Evolutionary conservation across 2,888 invertebrate genomes (phyloP).

Genomic region (Cerastis leucographa): DNA sequence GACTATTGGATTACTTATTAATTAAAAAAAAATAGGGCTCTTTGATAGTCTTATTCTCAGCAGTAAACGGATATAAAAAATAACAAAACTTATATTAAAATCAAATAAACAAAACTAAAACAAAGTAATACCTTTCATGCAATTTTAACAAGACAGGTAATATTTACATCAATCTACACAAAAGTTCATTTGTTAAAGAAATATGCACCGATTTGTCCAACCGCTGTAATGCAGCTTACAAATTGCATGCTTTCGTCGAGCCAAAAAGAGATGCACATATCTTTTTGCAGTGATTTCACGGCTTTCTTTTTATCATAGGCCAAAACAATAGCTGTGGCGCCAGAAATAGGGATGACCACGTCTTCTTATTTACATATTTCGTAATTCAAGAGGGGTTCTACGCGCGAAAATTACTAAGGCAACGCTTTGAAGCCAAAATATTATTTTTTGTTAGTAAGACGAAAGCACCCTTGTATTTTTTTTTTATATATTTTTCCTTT

Average conservation of each 20-base stretch:
- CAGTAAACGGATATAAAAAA: not conserved
- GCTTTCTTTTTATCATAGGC: conserved; percentile 54
- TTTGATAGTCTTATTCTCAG: not conserved
- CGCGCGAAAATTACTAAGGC: not conserved
- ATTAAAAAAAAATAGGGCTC: not conserved
- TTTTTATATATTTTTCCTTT: no score
- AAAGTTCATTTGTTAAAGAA: conserved; percentile 49
- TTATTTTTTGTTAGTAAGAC: not conserved
- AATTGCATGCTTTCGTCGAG: conserved; percentile 49
- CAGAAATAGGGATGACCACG: conserved; percentile 53
- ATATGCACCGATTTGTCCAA: conserved; percentile 51
- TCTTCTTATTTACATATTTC: not conserved
- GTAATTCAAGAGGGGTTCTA: no score
- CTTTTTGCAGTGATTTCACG: conserved; percentile 36
- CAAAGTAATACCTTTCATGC: conserved; percentile 11
- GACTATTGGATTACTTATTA: not conserved
- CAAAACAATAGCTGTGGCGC: conserved; percentile 58
- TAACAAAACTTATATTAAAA: conserved; percentile 3
- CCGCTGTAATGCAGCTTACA: conserved; percentile 42
- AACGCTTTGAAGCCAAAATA: not conserved
- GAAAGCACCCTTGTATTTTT: no score
- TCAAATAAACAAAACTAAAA: not conserved
- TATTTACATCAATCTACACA: conserved; percentile 31
- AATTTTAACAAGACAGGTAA: conserved; percentile 2
- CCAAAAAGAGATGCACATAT: conserved; percentile 55